These are phyloP conservation scores for Gallirallus australis DNA, from an alignment of 2,797 vertebrate species.

Conservation along the genomic window DNA sequence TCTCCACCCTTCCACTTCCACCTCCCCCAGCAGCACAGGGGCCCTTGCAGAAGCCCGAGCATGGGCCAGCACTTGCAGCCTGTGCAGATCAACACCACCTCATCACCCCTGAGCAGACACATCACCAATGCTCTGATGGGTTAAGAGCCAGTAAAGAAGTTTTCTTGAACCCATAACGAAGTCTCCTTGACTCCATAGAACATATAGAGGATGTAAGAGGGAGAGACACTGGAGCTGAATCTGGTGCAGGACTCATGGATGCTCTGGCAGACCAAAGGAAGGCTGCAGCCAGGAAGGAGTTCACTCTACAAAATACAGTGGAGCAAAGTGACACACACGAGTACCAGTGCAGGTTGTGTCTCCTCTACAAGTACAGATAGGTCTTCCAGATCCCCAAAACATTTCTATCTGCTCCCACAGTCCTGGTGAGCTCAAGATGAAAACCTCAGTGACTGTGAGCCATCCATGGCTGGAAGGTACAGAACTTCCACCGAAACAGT, in stretches of 20 bases:
- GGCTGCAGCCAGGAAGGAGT: not conserved
- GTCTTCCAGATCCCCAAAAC: not conserved
- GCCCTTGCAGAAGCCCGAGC: not conserved
- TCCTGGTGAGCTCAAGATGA: not conserved
- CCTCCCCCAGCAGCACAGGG: rapidly evolving
- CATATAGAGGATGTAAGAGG: rapidly evolving
- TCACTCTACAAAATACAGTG: not conserved
- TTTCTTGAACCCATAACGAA: rapidly evolving
- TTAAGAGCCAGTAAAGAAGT: rapidly evolving
- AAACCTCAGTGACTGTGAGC: not conserved
- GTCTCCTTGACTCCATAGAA: not conserved
- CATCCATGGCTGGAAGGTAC: not conserved
- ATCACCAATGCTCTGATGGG: rapidly evolving
- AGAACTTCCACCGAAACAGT: not conserved
- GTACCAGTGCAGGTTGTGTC: rapidly evolving
- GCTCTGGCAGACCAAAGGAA: not conserved
- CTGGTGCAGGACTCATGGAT: not conserved
- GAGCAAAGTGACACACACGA: rapidly evolving
- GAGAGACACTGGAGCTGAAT: rapidly evolving
- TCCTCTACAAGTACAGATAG: not conserved
- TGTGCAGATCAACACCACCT: rapidly evolving
- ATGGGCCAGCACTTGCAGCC: rapidly evolving
- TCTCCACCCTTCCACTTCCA: not conserved
- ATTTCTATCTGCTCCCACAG: not conserved
- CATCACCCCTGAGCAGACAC: rapidly evolving